A percentile compares a stretch with the other conserved stretches of the same genome.
phyloP scores from a whole-genome alignment of 2,113 vertebrate species.

The Apus apus region DNA sequence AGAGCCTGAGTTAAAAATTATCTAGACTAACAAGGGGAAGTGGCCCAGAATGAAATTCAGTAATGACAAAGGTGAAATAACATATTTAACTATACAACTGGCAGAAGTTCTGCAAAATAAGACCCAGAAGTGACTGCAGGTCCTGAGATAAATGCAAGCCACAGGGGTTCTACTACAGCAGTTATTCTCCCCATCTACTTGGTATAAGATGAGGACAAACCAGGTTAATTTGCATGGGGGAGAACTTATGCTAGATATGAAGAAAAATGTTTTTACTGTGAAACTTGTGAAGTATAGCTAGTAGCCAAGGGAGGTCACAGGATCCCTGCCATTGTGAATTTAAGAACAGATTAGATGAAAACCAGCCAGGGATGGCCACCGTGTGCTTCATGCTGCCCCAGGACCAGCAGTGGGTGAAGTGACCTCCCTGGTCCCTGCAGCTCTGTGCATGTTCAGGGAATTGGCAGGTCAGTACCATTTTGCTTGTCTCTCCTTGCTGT shows the following conservation, averaged over 20 bases:
- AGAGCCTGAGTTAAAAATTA: background rate
- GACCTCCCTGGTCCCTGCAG: background rate
- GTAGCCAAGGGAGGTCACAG: background rate
- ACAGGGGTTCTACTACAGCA: background rate
- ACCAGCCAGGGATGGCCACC: background rate
- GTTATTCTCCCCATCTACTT: background rate
- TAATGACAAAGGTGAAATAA: background rate
- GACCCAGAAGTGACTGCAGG: background rate
- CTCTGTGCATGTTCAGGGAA: background rate
- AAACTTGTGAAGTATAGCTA: background rate
- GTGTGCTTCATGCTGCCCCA: background rate
- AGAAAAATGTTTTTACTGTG: background rate
- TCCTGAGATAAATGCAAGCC: background rate
- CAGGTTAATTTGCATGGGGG: background rate
- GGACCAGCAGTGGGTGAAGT: rapidly evolving
- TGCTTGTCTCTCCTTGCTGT: background rate
- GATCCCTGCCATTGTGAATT: background rate
- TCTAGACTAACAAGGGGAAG: background rate
- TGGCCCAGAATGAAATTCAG: background rate
- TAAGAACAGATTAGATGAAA: background rate
- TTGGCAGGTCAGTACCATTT: background rate
- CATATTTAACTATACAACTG: background rate
- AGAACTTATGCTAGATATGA: background rate
- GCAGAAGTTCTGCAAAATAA: background rate
- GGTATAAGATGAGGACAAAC: background rate